Base-by-base conservation (phyloP, 2,888 invertebrate species). In the Thalpophila matura region DNA sequence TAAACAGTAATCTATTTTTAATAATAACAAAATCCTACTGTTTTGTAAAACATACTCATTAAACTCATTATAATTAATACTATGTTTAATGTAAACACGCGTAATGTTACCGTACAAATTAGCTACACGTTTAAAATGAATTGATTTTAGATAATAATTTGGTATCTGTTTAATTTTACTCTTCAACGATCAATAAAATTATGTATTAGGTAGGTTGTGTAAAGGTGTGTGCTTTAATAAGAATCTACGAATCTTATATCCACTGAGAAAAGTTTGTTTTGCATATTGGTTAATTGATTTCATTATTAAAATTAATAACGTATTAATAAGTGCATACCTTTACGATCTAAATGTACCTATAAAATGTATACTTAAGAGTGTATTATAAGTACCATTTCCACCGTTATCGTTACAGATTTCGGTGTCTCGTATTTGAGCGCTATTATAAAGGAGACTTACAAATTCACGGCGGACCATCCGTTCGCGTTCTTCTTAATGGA, bases 401-500 rank as follows among this genome's bases (percentile, higher is more conserved):
- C 24, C 40, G 29, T 76, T 74, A 42, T 59, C 61, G 6, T 74
- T 77, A 18, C 82, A 85, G 85, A 51, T 24, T 79, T 79, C 54
- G 56, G 49, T 46, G 37, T 77, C 45, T 1, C 71, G 40, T 74
- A 65, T 72, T 65, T 74, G 50, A 79, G 73, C 37, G 74, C 75
- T 24, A 0, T 59, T 4, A 6, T 82, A 45, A 3, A 47, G 10
- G 40, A 67, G 42, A 58, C 10, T 4, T 5, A 3, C 20, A 5
- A n/a, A 35, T 84, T 89, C 70, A 62, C 61, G 4, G 90, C 88
- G 4, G 80, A 90, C 57, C 90, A 77, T 69, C 80, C 85, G 1
- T 85, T 82, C 68, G 26, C 71, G 22, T 86, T 80, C 74, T 55
- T 55, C 54, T 58, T 86, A 54, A 60, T 58, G 63, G 54, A 69